Conservation (phyloP, 2,797 vertebrate species). For the Gymnodraco acuticeps region DNA sequence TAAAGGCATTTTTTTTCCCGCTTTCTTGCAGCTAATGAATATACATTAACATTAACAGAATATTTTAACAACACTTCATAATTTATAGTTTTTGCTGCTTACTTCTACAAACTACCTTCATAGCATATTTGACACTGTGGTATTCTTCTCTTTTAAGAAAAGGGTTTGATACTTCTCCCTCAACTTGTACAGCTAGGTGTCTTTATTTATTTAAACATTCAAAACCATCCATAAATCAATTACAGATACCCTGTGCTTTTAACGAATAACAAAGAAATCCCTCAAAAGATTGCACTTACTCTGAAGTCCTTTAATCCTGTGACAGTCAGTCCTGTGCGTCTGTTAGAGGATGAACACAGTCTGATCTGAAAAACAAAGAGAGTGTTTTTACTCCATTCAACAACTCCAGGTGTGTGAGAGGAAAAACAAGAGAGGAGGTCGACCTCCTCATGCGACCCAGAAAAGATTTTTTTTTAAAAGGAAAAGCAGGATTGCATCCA, state of each 20-base stretch:
- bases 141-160: too few relatives aligned
- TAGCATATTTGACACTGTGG: too few relatives aligned
- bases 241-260: not conserved
- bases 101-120: too few relatives aligned
- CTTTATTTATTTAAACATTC: not conserved
- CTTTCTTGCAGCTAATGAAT: not conserved
- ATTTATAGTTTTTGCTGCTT: too few relatives aligned
- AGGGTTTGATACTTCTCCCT: not conserved
- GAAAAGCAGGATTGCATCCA: constrained; percentile 41
- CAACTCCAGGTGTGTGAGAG: constrained; percentile 28
- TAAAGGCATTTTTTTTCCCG: too few relatives aligned
- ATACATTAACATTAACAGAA: too few relatives aligned
- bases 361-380: constrained; percentile 3
- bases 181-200: not conserved
- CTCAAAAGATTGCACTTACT: constrained; percentile 11
- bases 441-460: constrained; percentile 14
- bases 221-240: constrained; percentile 3
- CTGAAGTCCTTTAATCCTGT: constrained; percentile 5
- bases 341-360: constrained; percentile 5
- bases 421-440: constrained; percentile 27
- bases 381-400: not conserved
- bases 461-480: constrained; percentile 12
- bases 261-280: not conserved
- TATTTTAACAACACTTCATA: too few relatives aligned
- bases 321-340: not conserved